Evolutionary conservation across 2,113 vertebrate species (phyloP).

Genomic region (Patagioenas fasciata): DNA sequence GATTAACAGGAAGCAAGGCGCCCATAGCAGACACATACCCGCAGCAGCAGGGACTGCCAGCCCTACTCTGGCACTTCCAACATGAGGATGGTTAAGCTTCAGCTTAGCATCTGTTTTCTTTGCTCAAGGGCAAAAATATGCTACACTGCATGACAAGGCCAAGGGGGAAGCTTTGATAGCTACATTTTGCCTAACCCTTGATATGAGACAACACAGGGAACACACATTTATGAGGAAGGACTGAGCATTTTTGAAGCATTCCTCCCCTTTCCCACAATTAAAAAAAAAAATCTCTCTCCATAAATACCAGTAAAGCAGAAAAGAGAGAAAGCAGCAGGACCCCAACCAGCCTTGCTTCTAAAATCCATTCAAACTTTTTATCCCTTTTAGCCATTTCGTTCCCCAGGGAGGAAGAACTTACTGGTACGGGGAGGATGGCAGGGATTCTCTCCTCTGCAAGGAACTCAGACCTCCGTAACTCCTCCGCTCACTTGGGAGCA

Average conservation of each 20-base stretch:
- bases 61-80: not conserved
- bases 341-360: not conserved
- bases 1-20: not conserved
- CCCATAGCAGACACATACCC: not conserved
- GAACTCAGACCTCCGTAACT: fast-evolving
- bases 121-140: slow-evolving; percentile 36
- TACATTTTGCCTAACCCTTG: not conserved
- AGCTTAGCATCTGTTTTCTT: slow-evolving; percentile 1
- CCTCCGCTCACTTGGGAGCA: not conserved
- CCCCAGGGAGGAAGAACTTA: not conserved
- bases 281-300: not conserved
- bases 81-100: not conserved
- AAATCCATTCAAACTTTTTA: not conserved
- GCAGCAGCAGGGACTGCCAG: not conserved
- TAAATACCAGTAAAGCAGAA: not conserved
- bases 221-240: not conserved
- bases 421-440: not conserved
- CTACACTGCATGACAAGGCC: not conserved
- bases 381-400: not conserved
- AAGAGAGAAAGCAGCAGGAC: not conserved
- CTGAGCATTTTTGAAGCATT: fast-evolving
- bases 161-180: not conserved
- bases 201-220: not conserved
- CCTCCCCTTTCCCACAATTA: not conserved
- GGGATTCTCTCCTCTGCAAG: fast-evolving